A percentile compares a stretch with the other conserved stretches of the same genome.
Evolutionary conservation across 2,888 invertebrate species (phyloP).

Genomic region (Cybosia mesomella): DNA sequence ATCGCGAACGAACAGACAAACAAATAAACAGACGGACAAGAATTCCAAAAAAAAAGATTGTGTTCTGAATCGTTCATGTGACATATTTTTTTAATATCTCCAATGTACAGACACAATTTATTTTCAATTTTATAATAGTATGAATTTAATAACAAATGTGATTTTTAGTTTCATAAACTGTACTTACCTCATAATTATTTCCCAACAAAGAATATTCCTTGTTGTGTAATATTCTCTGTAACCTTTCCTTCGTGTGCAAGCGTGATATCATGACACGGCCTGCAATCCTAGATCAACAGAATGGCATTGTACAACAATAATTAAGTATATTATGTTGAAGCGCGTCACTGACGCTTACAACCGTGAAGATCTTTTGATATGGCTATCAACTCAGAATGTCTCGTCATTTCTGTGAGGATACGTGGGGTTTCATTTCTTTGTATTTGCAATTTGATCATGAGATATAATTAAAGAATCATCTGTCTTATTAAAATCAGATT

Average conservation of each 20-base stretch:
- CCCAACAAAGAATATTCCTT: neutral
- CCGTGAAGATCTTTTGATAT: conserved; percentile 60
- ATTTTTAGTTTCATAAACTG: too few species aligned
- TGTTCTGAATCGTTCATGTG: too few species aligned
- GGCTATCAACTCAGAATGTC: conserved; percentile 54
- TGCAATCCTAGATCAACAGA: conserved; percentile 43
- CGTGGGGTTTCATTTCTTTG: conserved; percentile 12
- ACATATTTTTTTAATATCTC: too few species aligned
- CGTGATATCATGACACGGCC: conserved; percentile 17
- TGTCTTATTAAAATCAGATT: neutral
- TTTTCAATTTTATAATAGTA: too few species aligned
- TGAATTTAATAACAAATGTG: too few species aligned
- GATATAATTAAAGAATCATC: neutral
- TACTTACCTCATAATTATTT: neutral
- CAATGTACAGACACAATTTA: too few species aligned
- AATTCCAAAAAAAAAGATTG: too few species aligned
- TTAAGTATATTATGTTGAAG: conserved; percentile 60
- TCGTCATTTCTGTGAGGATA: conserved; percentile 34
- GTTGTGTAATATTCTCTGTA: neutral
- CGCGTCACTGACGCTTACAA: conserved; percentile 52
- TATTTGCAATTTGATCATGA: conserved; percentile 5
- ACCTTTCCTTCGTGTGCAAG: conserved; percentile 7
- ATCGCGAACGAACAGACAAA: too few species aligned
- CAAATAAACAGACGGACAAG: too few species aligned
- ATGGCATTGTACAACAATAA: conserved; percentile 52